Conservation (phyloP, 2,888 invertebrate genomes). For the Brenthis daphne region DNA sequence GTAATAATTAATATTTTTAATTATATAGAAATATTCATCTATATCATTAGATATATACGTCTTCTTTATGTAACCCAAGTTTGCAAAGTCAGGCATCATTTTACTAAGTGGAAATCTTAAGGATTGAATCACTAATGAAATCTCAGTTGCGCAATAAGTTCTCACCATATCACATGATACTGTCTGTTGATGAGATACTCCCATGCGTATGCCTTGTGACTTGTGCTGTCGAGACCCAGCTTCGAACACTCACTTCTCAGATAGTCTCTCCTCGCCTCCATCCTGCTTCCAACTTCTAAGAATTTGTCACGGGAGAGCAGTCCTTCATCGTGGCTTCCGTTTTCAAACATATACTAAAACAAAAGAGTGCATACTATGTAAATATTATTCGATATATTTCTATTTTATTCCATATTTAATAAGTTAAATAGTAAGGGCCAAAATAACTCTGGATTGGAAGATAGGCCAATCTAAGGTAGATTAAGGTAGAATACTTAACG, state of each 20-base stretch:
- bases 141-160: slow-evolving; percentile 10
- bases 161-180: slow-evolving; percentile 90
- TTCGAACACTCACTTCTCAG: slow-evolving; percentile 83
- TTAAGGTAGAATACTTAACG: no score
- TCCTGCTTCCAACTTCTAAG: slow-evolving; percentile 82
- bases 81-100: slow-evolving; percentile 7
- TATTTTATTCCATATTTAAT: no score
- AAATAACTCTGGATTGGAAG: no score
- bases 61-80: slow-evolving; percentile 1
- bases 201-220: slow-evolving; percentile 90
- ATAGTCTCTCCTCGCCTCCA: slow-evolving; percentile 82
- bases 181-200: slow-evolving; percentile 91
- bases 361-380: slow-evolving; percentile 42
- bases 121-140: slow-evolving; percentile 1
- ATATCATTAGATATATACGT: no score
- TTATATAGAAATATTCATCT: no score
- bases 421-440: no score
- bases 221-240: slow-evolving; percentile 82
- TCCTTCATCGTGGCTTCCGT: slow-evolving; percentile 68
- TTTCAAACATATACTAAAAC: slow-evolving; percentile 76
- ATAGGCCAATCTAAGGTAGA: no score
- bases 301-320: slow-evolving; percentile 76
- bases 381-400: no score
- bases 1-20: no score
- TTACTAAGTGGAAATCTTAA: slow-evolving; percentile 10